A percentile compares a stretch with the other conserved stretches of the same genome.
Conservation (phyloP, 2,888 invertebrate genomes). For the Hipparchia semele region DNA sequence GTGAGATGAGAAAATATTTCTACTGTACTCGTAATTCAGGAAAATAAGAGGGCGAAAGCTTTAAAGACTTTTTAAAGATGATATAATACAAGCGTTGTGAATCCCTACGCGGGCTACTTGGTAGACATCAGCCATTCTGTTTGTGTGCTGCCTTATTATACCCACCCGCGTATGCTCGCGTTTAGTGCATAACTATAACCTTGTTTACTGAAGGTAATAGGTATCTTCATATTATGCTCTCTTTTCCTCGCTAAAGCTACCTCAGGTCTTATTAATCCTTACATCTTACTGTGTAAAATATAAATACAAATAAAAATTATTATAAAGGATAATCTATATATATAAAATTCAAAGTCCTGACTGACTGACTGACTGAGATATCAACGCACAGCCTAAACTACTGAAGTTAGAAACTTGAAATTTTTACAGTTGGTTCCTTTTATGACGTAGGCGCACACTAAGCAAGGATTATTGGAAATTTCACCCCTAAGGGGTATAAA, state of each 20-base stretch:
- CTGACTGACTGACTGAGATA: no score
- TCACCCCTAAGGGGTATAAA: no score
- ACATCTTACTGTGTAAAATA: no score
- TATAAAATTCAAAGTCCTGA: no score
- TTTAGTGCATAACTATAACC: conserved; percentile 2
- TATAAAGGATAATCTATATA: no score
- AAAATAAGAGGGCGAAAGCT: background rate
- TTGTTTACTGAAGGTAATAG: conserved; percentile 10
- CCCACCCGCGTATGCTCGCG: background rate
- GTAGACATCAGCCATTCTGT: conserved; percentile 11
- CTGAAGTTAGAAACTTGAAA: no score
- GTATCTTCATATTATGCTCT: background rate
- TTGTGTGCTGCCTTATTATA: conserved; percentile 5
- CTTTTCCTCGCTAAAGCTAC: background rate
- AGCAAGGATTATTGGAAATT: no score
- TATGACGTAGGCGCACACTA: no score
- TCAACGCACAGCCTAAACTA: no score
- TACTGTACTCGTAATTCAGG: background rate
- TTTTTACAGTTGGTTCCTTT: no score
- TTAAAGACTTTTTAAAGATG: background rate
- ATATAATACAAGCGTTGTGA: background rate
- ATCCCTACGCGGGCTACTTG: background rate
- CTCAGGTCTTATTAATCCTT: background rate
- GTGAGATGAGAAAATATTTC: background rate
- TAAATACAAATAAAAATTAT: no score